Evolutionary conservation across 2,113 vertebrate species (phyloP), one percentile per base, ranked within the genome.

Genomic region (Ceratotherium simum): DNA sequence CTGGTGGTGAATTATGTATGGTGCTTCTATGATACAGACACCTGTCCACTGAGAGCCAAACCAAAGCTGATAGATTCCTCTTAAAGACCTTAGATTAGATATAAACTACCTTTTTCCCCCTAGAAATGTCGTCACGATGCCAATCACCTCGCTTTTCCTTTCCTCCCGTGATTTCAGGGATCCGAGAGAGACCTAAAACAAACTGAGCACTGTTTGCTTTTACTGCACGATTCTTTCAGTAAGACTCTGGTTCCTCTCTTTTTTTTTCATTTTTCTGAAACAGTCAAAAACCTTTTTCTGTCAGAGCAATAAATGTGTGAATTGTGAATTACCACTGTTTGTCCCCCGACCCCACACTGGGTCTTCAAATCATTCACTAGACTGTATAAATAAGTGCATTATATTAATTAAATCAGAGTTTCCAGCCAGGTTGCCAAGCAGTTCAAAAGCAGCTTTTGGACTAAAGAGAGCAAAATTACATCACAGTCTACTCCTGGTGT

Each of bases 1-100:
- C 98, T 97, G 98, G 98, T 98, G 98, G 98, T 99, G 98, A 99
- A 99, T 99, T 99, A 99, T 98, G 98, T 98, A 99, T 98, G 98
- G 97, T 98, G 98, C 98, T 98, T 97, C 98, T 96, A 69, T 98
- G 98, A 98, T 98, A 95, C 58, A 91, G 98, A 98, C 97, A 98
- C 98, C 98, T 98, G 98, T 96, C 98, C 98, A 72, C 96, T 65
- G 98, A 98, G 97, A 91, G 98, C 82, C 58, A 80, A 98, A 97
- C 93, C 8, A 51, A 98, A 98, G 96, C 98, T 97, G 87, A 98
- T 98, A 96, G 98, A 98, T 91, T 98, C 96, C 95, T 97, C 98
- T 97, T 98, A 97, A 98, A 97, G 97, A 92, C 91, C 95, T 87
- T 54, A 95, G 91, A 98, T 95, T 97, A 93, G 92, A 84, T 80